Evolutionary conservation across 2,888 invertebrate species (phyloP).

Genomic region (Erannis defoliaria): DNA sequence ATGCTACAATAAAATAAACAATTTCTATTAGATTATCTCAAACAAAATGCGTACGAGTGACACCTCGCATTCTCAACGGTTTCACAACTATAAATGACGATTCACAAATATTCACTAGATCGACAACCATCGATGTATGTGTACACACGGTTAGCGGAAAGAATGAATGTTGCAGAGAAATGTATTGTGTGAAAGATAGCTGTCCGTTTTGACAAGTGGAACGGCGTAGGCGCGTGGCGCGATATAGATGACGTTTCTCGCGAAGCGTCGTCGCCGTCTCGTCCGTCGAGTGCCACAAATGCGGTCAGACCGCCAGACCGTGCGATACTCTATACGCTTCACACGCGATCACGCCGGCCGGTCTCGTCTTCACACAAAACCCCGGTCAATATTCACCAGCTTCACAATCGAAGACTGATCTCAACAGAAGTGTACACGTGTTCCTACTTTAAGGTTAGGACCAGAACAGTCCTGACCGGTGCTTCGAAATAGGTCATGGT

Average conservation of each 20-base stretch:
- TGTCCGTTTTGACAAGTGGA: conserved; percentile 30
- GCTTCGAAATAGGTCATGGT: conserved; percentile 53
- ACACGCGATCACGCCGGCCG: conserved; percentile 65
- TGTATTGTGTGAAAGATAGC: conserved; percentile 25
- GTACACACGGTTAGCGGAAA: background rate
- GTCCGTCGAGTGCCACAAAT: conserved; percentile 56
- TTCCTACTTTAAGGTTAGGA: conserved; percentile 55
- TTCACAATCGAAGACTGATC: conserved; percentile 9
- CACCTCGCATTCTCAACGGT: conserved; percentile 37
- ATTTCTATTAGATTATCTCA: conserved; percentile 40
- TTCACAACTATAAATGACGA: conserved; percentile 17
- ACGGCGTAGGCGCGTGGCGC: conserved; percentile 72
- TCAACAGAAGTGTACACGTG: conserved; percentile 45
- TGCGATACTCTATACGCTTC: conserved; percentile 54
- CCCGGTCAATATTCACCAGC: conserved; percentile 13
- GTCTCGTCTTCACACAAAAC: conserved; percentile 52
- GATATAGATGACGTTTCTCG: conserved; percentile 73
- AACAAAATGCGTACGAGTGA: conserved; percentile 41
- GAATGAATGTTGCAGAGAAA: conserved; percentile 18
- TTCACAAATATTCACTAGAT: background rate
- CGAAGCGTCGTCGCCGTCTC: conserved; percentile 54
- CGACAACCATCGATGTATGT: conserved; percentile 26
- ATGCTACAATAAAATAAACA: conserved; percentile 39
- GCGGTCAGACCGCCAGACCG: conserved; percentile 55
- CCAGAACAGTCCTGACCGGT: conserved; percentile 27